Percentiles rank a stretch among this genome's conserved stretches.
phyloP scores from a whole-genome alignment of 2,797 vertebrate species.

The Synanceia verrucosa region DNA sequence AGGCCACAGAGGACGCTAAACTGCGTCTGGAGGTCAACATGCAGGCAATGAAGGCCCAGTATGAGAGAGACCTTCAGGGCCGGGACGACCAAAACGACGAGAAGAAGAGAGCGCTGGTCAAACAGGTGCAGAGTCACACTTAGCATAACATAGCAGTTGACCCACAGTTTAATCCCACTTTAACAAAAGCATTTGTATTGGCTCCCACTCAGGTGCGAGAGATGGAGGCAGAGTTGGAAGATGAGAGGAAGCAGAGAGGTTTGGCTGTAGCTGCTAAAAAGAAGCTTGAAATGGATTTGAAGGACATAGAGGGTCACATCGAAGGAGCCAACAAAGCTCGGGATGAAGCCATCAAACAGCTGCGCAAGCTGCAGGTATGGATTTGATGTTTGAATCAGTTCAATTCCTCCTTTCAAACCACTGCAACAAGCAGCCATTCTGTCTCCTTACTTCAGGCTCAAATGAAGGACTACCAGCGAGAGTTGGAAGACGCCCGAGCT shows the following conservation, averaged over 20 bases:
- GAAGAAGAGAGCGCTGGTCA: slow-evolving; percentile 93
- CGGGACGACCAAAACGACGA: slow-evolving; percentile 96
- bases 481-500: slow-evolving; percentile 93
- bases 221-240: slow-evolving; percentile 95
- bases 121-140: slow-evolving; percentile 81
- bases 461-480: slow-evolving; percentile 97
- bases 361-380: slow-evolving; percentile 93
- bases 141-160: background rate
- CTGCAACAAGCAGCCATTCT: background rate
- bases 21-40: slow-evolving; percentile 98
- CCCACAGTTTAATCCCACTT: background rate
- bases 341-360: slow-evolving; percentile 98
- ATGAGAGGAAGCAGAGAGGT: slow-evolving; percentile 95
- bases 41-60: slow-evolving; percentile 97
- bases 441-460: slow-evolving; percentile 85
- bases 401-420: background rate
- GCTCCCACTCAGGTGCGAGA: slow-evolving; percentile 88
- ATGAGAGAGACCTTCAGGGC: slow-evolving; percentile 93
- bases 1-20: slow-evolving; percentile 97
- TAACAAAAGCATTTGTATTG: background rate
- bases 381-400: background rate
- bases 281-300: slow-evolving; percentile 97
- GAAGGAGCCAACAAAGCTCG: slow-evolving; percentile 95
- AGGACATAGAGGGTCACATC: slow-evolving; percentile 94
- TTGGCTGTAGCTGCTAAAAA: slow-evolving; percentile 94